A percentile compares a stretch with the other conserved stretches of the same genome.
phyloP scores from a whole-genome alignment of 1,140 invertebrate species.

The Leptinotarsa texana region DNA sequence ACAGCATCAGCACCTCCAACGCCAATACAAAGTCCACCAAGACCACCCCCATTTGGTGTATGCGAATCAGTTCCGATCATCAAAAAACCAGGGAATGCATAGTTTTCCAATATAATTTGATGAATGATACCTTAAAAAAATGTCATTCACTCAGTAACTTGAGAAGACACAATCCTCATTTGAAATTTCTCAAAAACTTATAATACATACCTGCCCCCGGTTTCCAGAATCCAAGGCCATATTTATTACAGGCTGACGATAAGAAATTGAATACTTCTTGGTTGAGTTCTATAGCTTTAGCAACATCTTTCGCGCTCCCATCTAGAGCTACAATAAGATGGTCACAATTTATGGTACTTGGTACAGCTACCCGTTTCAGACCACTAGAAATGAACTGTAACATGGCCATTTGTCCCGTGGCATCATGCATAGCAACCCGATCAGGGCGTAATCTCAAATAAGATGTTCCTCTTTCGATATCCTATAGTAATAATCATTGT shows the following conservation, averaged over 20 bases:
- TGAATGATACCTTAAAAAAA: conserved; percentile 80
- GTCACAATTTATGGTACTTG: conserved; percentile 99
- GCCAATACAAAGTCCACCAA: too few species aligned
- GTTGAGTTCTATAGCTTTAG: conserved; percentile 93
- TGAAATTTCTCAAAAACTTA: too few species aligned
- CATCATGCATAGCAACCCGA: conserved; percentile 99
- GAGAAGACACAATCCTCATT: too few species aligned
- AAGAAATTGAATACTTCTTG: conserved; percentile 98
- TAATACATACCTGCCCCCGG: conserved; percentile 82
- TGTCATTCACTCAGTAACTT: background rate
- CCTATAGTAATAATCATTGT: conserved; percentile 56
- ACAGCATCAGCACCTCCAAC: too few species aligned
- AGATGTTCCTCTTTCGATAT: conserved; percentile 89
- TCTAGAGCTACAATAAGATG: conserved; percentile 98
- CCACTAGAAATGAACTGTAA: conserved; percentile 98
- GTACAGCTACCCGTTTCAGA: conserved; percentile 63
- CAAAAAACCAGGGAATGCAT: conserved; percentile 95
- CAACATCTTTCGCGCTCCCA: conserved; percentile 88
- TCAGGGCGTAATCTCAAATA: conserved; percentile 63
- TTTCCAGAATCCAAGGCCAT: conserved; percentile 99
- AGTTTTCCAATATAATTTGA: conserved; percentile 99
- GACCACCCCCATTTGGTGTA: conserved; percentile 92
- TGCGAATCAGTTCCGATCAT: conserved; percentile 99
- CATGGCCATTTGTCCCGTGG: conserved; percentile 99
- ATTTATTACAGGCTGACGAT: conserved; percentile 92